Base-by-base conservation (phyloP, 2,797 vertebrate genomes). In the Enteromius anoplus region DNA sequence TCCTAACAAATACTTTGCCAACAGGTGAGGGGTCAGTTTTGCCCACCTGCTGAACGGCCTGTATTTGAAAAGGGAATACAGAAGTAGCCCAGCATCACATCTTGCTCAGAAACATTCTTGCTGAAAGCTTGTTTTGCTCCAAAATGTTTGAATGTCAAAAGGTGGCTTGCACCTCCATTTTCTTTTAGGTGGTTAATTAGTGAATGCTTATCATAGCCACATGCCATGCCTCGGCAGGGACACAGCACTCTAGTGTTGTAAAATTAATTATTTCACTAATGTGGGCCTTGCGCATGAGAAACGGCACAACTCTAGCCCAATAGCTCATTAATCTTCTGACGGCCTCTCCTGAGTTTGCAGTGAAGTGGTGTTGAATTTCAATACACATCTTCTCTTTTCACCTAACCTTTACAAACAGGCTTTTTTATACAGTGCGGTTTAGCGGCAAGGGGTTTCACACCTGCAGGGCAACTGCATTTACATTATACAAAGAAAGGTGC, bases 281-380 rank as follows among this genome's bases (percentile, higher is more conserved):
- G 90, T 94, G 91, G 91, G 93, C 91, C 92, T 91, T 84, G 89
- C 91, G 92, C 92, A 90, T 95, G 93, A 92, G 83, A 91, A 95
- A 96, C 93, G 87, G 91, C 93, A 96, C 94, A 96, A 96, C 92
- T 94, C 93, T 93, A 90, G 93, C 92, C 94, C 93, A 94, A 94
- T 89, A 96, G 93, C 91, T 96, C 94, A 96, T 97, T 97, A 97
- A 96, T 96, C 95, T 96, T 96, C 92, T 94, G 91, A 91, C 88
- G 93, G 89, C 87, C 93, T 91, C 90, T 94, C 92, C 88, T 92
- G 88, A 90, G 89, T 88, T 89, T 90, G 92, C 40, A n/a, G 92
- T 95, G 94, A 94, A 94, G 92, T 94, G 94, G 93, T 93, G 93
- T 91, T 93, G 94, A 93, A 95, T 95, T 95, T 94, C 91, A 95